Evolutionary conservation across 1,140 invertebrate genomes (phyloP), one percentile per base, ranked within the genome.

Genomic region (Drosophila leontia): DNA sequence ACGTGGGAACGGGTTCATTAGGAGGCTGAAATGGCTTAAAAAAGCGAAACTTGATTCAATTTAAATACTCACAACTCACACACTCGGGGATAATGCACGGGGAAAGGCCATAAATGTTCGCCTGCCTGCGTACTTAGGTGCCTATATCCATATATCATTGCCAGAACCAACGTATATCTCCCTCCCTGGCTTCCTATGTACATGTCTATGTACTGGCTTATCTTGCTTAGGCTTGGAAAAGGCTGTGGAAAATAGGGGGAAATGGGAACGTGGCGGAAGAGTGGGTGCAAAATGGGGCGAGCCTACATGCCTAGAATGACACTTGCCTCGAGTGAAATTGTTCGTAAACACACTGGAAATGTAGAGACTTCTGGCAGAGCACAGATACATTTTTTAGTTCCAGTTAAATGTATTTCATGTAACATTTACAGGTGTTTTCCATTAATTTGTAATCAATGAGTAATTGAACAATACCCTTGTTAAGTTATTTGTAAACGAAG

Each of bases 1-100:
- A 47, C 19, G 17, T 26, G 35, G 34, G 45, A 56, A 51, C 34
- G 63, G 48, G 41, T 56, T 70, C 62, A 67, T 67, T 67, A 39
- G 9, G 39, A 37, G 47, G 37, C 56, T 55, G 9, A 32, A 64
- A 61, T 61, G 29, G 37, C 61, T 32, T 23, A n/a, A 15, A 12
- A 17, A 51, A n/a, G n/a, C 29, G 6, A 17, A 7, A 19, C 17
- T 15, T 55, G 34, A 37, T 37, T 55, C 19, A 37, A 55, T 55
- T 55, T 15, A 55, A 55, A 37, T 15, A 7, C 34, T 55, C 17
- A 37, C 34, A 37, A 37, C 35, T 55, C n/a, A 39, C 19, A 13
- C 53, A n/a, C 17, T 39, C 53, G n/a, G 13, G 34, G 51, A 51
- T 34, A 17, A 51, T 51, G 48, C 9, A 34, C n/a, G 11, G n/a